Conservation (phyloP, 2,797 vertebrate genomes). For the Mus minutoides region DNA sequence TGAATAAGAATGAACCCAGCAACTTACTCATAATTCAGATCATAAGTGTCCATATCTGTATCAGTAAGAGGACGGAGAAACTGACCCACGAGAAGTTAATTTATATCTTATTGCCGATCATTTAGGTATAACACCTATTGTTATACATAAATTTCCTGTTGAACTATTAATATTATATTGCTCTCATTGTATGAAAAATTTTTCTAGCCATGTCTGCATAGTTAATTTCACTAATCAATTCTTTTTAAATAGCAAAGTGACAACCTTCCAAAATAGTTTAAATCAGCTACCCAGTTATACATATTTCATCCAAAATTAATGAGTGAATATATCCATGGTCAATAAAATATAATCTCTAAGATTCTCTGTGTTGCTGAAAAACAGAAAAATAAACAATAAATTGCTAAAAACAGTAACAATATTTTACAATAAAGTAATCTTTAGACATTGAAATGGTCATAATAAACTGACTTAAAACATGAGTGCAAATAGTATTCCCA, state of each 20-base stretch:
- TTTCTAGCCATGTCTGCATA: background rate
- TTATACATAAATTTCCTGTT: conserved; percentile 47
- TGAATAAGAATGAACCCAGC: background rate
- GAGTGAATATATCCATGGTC: conserved; percentile 32
- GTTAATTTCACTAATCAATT: conserved; percentile 45
- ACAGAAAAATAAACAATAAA: background rate
- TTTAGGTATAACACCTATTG: background rate
- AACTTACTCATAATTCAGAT: background rate
- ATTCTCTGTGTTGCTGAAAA: conserved; percentile 38
- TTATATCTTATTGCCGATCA: background rate
- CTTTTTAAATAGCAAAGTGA: conserved; percentile 48
- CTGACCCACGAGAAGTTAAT: background rate
- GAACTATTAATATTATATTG: conserved; percentile 1
- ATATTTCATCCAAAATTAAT: conserved; percentile 43
- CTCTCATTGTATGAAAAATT: conserved; percentile 3
- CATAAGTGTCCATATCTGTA: background rate
- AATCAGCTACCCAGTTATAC: background rate
- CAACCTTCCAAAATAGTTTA: conserved; percentile 40
- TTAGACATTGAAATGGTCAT: conserved; percentile 42
- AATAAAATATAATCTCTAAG: conserved; percentile 47
- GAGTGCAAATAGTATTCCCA: conserved; percentile 10
- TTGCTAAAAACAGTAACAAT: conserved; percentile 12
- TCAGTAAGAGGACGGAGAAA: background rate
- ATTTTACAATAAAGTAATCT: conserved; percentile 30
- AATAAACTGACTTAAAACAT: conserved; percentile 55